These are phyloP conservation scores for Euthynnus affinis DNA, from an alignment of 2,797 vertebrate genomes.

Conservation along the genomic window DNA sequence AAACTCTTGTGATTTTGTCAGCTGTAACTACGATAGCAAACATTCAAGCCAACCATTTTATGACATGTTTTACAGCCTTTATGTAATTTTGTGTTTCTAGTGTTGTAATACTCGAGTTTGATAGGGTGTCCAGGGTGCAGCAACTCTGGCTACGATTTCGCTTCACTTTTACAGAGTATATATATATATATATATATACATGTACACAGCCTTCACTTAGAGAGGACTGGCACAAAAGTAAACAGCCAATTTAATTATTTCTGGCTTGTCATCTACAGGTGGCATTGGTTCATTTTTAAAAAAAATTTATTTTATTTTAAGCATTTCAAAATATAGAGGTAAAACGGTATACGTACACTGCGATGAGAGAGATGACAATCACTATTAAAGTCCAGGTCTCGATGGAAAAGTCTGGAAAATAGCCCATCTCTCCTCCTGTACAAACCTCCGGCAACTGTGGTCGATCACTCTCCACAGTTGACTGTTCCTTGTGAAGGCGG, in stretches of 20 bases:
- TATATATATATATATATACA: no score
- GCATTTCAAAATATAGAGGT: not conserved
- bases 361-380: conserved; percentile 57
- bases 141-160: not conserved
- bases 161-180: not conserved
- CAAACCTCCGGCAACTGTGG: rapidly evolving
- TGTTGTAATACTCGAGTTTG: no score
- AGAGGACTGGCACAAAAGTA: not conserved
- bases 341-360: conserved; percentile 64
- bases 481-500: rapidly evolving
- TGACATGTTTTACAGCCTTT: not conserved
- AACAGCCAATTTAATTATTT: not conserved
- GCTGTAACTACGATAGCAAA: no score
- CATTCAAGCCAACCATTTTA: not conserved
- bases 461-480: rapidly evolving
- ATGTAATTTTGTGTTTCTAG: not conserved
- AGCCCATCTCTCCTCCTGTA: conserved; percentile 43
- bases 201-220: not conserved
- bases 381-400: conserved; percentile 79
- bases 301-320: not conserved
- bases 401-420: conserved; percentile 62
- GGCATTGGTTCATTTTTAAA: not conserved
- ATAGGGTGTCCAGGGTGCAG: no score
- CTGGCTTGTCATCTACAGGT: no score
- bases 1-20: not conserved